Conservation (phyloP, 2,113 vertebrate genomes). For the Paramormyrops kingsleyae region DNA sequence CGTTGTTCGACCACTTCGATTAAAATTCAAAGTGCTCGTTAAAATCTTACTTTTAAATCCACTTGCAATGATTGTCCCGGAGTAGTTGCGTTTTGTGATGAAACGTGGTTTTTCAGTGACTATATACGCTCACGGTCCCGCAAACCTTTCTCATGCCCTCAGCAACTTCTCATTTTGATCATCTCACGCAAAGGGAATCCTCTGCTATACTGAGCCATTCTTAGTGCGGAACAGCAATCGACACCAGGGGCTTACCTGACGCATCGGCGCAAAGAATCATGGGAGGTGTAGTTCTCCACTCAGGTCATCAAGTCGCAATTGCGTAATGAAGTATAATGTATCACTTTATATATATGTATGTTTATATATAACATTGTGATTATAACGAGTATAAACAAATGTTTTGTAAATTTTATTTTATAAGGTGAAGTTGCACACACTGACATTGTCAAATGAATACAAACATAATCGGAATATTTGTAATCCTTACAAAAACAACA, state of each 20-base stretch:
- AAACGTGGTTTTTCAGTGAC: not conserved
- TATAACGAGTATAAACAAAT: not conserved
- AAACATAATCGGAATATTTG: not conserved
- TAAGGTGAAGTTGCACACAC: not conserved
- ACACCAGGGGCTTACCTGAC: slow-evolving; percentile 30
- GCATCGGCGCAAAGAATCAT: slow-evolving; percentile 39
- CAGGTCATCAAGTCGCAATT: not conserved
- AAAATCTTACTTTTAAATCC: slow-evolving; percentile 5
- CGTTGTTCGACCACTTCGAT: not conserved
- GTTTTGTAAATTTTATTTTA: not conserved
- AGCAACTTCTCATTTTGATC: slow-evolving; percentile 4
- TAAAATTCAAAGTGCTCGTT: not conserved
- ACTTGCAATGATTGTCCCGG: not conserved
- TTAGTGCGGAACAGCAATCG: slow-evolving; percentile 18
- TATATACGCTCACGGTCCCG: not conserved
- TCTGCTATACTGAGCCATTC: slow-evolving; percentile 49
- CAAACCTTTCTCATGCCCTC: slow-evolving; percentile 5
- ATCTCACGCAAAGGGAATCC: slow-evolving; percentile 23
- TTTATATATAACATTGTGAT: not conserved
- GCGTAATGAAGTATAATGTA: not conserved
- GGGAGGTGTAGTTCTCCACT: slow-evolving; percentile 60
- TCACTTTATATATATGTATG: not conserved
- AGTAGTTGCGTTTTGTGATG: not conserved
- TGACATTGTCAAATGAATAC: not conserved
- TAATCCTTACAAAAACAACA: not conserved